Conservation (phyloP, 2,888 invertebrate species). For the Apeira syringaria region DNA sequence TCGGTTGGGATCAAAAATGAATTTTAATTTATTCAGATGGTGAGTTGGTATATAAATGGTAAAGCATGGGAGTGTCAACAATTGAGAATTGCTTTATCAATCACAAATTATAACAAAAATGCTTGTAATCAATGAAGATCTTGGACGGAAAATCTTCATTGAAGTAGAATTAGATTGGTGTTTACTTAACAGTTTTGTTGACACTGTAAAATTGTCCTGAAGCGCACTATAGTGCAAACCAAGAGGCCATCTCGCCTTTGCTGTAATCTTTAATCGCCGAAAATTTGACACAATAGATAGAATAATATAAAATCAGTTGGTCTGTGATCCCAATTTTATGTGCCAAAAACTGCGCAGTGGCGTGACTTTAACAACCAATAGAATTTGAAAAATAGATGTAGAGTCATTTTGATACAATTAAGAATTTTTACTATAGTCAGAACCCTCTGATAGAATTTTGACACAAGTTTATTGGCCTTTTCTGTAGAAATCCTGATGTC, state of each 20-base stretch:
- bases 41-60: constrained; percentile 42
- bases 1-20: constrained; percentile 45
- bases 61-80: constrained; percentile 35
- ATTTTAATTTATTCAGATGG: constrained; percentile 55
- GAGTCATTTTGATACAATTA: no score
- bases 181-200: constrained; percentile 15
- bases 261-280: not conserved
- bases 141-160: constrained; percentile 3
- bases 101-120: constrained; percentile 2
- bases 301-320: no score
- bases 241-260: constrained; percentile 1
- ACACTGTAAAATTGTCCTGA: constrained; percentile 1
- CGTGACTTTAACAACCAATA: no score
- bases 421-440: no score
- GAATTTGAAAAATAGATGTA: no score
- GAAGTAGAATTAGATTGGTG: constrained; percentile 12
- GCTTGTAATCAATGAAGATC: constrained; percentile 11
- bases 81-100: constrained; percentile 5
- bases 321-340: no score
- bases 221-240: constrained; percentile 1
- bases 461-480: no score
- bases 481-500: no score
- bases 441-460: no score
- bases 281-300: not conserved
- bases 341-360: no score